Conservation (phyloP, 2,797 vertebrate species). For the Rhabdomys pumilio region DNA sequence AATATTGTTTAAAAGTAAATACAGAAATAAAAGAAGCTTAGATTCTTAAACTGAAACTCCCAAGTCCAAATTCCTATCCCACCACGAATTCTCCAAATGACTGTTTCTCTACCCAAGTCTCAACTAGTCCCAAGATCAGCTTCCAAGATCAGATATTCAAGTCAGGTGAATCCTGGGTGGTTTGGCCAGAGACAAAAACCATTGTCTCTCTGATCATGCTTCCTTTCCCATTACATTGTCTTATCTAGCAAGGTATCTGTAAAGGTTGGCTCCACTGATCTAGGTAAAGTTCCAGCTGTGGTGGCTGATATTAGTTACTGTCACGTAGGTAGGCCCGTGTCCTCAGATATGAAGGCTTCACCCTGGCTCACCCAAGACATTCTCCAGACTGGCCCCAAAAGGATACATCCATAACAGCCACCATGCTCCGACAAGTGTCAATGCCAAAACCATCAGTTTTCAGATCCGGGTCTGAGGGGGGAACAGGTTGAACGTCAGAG, state of each 20-base stretch:
- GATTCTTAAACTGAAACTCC: conserved; percentile 18
- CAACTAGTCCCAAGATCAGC: not conserved
- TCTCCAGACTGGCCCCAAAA: conserved; percentile 75
- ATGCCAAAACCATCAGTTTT: conserved; percentile 94
- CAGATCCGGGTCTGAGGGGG: conserved; percentile 89
- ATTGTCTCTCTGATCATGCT: not conserved
- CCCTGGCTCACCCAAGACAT: not conserved
- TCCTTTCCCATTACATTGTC: not conserved
- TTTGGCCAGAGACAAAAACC: not conserved
- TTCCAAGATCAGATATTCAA: not conserved
- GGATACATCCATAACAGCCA: conserved; percentile 98
- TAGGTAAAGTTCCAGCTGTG: not conserved
- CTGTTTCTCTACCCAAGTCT: not conserved
- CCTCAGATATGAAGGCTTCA: conserved; percentile 16
- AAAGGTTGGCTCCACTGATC: not conserved
- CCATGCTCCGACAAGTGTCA: conserved; percentile 96
- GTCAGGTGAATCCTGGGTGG: not conserved
- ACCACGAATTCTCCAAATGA: not conserved
- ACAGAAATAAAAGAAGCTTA: not conserved
- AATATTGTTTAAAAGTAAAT: not conserved
- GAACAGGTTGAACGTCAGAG: conserved; percentile 36
- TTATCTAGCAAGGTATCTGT: not conserved
- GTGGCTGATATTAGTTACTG: not conserved
- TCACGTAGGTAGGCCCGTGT: not conserved
- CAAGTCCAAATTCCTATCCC: conserved; percentile 34